Evolutionary conservation across 2,888 invertebrate species (phyloP), one percentile per base, ranked within the genome.

Genomic region (Netelia fuscicornis): DNA sequence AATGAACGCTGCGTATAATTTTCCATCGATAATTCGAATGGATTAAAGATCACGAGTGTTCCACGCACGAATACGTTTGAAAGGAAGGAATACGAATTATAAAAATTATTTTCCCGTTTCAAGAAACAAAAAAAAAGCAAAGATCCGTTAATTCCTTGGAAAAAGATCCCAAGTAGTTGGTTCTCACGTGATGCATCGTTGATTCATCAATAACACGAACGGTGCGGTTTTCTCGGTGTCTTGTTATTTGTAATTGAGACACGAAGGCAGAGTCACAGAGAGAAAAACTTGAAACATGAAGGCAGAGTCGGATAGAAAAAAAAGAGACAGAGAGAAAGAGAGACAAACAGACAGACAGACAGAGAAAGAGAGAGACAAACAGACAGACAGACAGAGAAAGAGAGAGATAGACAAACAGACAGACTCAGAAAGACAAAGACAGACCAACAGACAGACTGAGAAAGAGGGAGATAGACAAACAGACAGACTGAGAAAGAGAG

Each of bases 191-290:
- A 79, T 81, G 30, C 67, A 83, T 42, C 72, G 80, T 80, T 80
- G 78, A 76, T 58, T 83, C 79, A 81, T 84, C 74, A 76, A 74
- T 78, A 44, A 74, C 77, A 25, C 9, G 54, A 75, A 68, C 37
- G n/a, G 60, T 75, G 65, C 37, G 23, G 37, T 81, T 60, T 64
- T 60, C 67, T 54, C 62, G 48, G 0, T 62, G 13, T 10, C 37
- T 60, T 42, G 67, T 77, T 48, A 72, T 82, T 82, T 23, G 58
- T 77, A 60, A 77, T 76, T 82, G 62, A 23, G 23, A 56, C 42
- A 54, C 30, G 25, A 48, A 60, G 23, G 42, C 2, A 64, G 23
- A 62, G 23, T 65, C 30, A 30, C 13, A 37, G 75, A 65, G 9
- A 52, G 25, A 20, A 17, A 17, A 17, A 17, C 0, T 17, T 17